Evolutionary conservation across 2,113 vertebrate genomes (phyloP).

Genomic region (Ia io): DNA sequence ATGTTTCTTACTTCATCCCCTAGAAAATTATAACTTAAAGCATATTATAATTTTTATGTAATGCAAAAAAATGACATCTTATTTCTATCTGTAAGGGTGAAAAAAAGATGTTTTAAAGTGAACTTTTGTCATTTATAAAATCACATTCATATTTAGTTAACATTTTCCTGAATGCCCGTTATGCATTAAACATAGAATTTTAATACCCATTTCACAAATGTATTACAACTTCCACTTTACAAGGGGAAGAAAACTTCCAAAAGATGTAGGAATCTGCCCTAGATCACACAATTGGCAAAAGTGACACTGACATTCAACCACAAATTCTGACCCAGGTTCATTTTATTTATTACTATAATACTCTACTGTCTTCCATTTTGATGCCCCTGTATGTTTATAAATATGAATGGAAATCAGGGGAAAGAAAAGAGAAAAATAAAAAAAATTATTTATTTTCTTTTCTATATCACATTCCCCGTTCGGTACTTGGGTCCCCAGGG

Average conservation of each 20-base stretch:
- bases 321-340: neutral
- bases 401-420: neutral
- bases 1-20: neutral
- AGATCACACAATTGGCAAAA: neutral
- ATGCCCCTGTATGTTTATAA: neutral
- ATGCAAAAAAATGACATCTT: neutral
- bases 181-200: neutral
- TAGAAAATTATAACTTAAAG: neutral
- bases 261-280: neutral
- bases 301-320: neutral
- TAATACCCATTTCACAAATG: neutral
- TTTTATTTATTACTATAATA: neutral
- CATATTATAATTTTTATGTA: neutral
- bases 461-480: neutral
- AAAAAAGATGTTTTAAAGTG: neutral
- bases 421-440: neutral
- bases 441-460: conserved; percentile 36
- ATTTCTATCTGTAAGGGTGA: neutral
- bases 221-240: neutral
- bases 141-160: neutral
- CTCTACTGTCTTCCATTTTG: neutral
- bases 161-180: neutral
- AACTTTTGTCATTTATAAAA: neutral
- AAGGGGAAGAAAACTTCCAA: neutral
- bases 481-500: neutral